Evolutionary conservation across 2,113 vertebrate species (phyloP).

Genomic region (Coptodon bakossiorum): DNA sequence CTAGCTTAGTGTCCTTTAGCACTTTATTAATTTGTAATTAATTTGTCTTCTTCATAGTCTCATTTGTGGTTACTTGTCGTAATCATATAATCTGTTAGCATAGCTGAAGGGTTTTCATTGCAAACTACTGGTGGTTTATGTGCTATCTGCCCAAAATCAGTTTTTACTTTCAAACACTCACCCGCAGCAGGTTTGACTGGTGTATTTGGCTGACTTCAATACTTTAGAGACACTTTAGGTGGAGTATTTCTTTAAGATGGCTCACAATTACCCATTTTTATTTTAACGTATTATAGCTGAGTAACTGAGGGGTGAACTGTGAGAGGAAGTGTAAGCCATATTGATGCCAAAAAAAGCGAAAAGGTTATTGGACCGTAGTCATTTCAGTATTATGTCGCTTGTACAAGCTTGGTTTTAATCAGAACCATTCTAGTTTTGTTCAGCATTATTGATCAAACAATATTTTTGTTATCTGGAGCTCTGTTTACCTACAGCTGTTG

Average conservation of each 20-base stretch:
- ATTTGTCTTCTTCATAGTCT: conserved; percentile 29
- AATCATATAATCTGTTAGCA: conserved; percentile 10
- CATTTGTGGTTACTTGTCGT: conserved; percentile 15
- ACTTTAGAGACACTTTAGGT: neutral
- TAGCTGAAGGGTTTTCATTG: neutral
- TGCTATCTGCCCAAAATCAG: neutral
- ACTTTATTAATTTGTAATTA: conserved; percentile 48
- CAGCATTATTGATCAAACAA: conserved; percentile 6
- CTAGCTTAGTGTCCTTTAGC: conserved; percentile 50
- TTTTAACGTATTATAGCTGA: neutral
- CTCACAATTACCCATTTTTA: neutral
- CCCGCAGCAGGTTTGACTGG: neutral
- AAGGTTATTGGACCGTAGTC: conserved; percentile 5
- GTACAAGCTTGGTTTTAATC: neutral
- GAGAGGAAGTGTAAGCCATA: conserved; percentile 65
- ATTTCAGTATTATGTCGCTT: conserved; percentile 16
- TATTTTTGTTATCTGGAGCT: conserved; percentile 37
- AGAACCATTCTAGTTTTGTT: neutral
- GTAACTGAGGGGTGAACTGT: conserved; percentile 12
- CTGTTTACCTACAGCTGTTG: conserved; percentile 33
- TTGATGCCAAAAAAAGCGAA: conserved; percentile 41
- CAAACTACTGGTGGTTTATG: neutral
- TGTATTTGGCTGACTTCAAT: neutral
- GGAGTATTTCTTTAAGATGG: neutral
- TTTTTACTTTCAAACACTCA: neutral